Evolutionary conservation across 2,797 vertebrate species (phyloP), one percentile per base, ranked within the genome.

Genomic region (Gastrophryne carolinensis): DNA sequence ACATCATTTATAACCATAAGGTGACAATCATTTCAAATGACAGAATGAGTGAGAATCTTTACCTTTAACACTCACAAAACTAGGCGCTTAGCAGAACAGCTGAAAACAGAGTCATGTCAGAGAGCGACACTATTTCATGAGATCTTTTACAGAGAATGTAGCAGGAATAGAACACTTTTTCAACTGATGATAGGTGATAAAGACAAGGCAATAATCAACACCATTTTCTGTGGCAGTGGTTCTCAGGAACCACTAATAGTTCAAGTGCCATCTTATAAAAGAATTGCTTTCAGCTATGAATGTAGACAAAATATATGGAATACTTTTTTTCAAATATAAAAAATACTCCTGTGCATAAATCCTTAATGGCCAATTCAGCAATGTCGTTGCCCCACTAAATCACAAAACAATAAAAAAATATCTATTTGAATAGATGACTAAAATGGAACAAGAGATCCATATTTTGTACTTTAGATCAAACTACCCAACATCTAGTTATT

Each of bases 121-220:
- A 2, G 17, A 49, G 30, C 19, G 32, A 49, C 54, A 57, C 30
- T 11, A 37, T 63, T 24, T 63, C 35, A 24, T 21, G 13, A 2
- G 11, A 34, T 60, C 61, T 52, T 39, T 64, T 23, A 65, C 37
- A 39, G 50, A n/a, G 12, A 73, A 56, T 39, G 8, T 27, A 56
- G 34, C 49, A 30, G 65, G 6, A 24, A 23, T n/a, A 39, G 6
- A 54, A 64, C 8, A 21, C 32, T 15, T 63, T 62, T 63, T 32
- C 54, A 69, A 56, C 21, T 39, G 50, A 69, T 41, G 21, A 69
- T 53, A 54, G 23, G 52, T 54, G 50, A 50, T 34, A 11, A 65
- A 19, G 62, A 44, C 12, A 47, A 65, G 44, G 21, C 17, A 29
- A 30, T 65, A 50, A 49, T 49, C 50, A 44, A 27, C 8, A 15